These are phyloP conservation scores for Sipha flava DNA, from an alignment of 1,140 invertebrate genomes.

Conservation along the genomic window DNA sequence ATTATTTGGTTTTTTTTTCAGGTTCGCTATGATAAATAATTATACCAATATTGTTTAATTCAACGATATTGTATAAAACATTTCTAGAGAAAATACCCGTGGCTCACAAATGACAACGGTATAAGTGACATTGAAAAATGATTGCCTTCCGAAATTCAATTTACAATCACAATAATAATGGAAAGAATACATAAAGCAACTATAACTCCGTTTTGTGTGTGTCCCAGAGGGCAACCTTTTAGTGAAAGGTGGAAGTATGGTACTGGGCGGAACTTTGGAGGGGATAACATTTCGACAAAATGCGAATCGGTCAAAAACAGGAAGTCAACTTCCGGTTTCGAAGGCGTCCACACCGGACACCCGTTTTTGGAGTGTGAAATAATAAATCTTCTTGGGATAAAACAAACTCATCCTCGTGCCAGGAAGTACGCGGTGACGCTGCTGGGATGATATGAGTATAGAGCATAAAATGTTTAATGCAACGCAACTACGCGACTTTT, in stretches of 20 bases:
- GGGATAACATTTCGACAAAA: constrained; percentile 7
- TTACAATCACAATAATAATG: background rate
- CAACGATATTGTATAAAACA: background rate
- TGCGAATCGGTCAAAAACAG: constrained; percentile 4
- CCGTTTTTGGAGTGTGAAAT: background rate
- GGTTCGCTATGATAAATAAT: background rate
- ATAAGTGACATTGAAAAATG: constrained; percentile 8
- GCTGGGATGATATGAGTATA: background rate
- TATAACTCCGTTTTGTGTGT: background rate
- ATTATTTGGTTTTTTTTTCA: background rate
- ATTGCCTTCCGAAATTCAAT: background rate
- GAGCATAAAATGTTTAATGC: background rate
- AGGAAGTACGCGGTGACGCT: background rate
- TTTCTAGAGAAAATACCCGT: background rate
- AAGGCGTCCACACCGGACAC: background rate
- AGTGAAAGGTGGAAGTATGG: background rate
- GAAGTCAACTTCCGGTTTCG: background rate
- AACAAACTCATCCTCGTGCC: background rate
- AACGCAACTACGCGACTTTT: background rate
- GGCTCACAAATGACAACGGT: background rate
- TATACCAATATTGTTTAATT: background rate
- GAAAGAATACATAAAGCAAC: background rate
- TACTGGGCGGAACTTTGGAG: background rate
- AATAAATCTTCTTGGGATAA: background rate
- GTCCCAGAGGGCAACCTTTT: background rate